These are phyloP conservation scores for Ceratotherium simum DNA, from an alignment of 2,113 vertebrate species.

Conservation along the genomic window DNA sequence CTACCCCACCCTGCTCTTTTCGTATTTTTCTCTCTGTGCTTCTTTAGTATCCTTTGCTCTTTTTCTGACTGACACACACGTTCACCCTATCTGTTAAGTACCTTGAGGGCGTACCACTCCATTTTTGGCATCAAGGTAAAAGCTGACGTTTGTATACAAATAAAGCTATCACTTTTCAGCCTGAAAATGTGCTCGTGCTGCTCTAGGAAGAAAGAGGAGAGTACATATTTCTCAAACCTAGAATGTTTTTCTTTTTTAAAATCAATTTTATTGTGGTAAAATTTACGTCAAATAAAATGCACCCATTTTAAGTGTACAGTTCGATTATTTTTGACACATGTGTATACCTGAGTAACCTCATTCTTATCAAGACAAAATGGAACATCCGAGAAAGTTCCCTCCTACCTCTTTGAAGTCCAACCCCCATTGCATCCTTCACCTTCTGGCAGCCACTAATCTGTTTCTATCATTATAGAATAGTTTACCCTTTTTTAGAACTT, in stretches of 20 bases:
- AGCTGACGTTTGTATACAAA: constrained; percentile 63
- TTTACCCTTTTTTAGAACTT: background rate
- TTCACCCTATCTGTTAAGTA: background rate
- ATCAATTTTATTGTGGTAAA: constrained; percentile 29
- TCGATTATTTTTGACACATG: background rate
- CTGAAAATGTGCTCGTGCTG: background rate
- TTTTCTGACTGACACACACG: constrained; percentile 9
- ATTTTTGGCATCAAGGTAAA: constrained; percentile 56
- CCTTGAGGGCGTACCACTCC: background rate
- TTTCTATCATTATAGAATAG: background rate
- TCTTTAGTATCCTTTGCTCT: constrained; percentile 33
- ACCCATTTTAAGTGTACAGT: background rate
- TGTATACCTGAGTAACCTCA: background rate
- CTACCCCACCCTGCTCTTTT: background rate
- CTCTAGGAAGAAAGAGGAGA: background rate
- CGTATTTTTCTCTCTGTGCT: background rate
- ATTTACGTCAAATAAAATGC: constrained; percentile 31
- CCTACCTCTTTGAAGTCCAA: background rate
- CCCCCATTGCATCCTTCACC: background rate
- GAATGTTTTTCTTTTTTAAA: constrained; percentile 47
- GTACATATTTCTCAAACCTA: constrained; percentile 27
- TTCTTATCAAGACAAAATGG: background rate
- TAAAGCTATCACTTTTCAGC: constrained; percentile 46
- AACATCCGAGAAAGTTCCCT: background rate
- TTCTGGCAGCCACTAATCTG: background rate